Evolutionary conservation across 2,888 invertebrate genomes (phyloP).

Genomic region (Tryphoninae sp.): DNA sequence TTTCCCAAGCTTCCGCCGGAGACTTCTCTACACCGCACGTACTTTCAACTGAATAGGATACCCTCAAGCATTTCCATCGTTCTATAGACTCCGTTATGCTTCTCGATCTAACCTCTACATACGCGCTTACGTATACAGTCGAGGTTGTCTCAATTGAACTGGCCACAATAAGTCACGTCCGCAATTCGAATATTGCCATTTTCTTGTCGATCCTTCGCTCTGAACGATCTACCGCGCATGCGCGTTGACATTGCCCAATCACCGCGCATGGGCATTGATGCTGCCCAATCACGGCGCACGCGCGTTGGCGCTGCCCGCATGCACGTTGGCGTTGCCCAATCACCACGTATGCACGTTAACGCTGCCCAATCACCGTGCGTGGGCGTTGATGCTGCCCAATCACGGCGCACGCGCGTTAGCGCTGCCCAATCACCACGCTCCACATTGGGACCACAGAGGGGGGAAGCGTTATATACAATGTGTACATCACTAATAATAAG

Average conservation of each 20-base stretch:
- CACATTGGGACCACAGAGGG: neutral
- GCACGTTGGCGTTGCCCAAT: neutral
- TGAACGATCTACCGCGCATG: neutral
- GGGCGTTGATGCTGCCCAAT: too few species aligned
- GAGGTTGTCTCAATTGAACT: neutral
- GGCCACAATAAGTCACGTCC: neutral
- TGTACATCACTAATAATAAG: too few species aligned
- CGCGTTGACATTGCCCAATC: neutral
- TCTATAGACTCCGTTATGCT: neutral
- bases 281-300: too few species aligned
- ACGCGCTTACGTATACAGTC: slow-evolving; percentile 15
- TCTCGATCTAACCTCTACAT: neutral
- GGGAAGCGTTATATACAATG: too few species aligned
- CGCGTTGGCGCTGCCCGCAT: neutral
- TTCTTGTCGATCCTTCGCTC: neutral
- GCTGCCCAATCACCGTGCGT: neutral
- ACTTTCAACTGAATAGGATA: slow-evolving; percentile 41
- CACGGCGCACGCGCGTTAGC: too few species aligned
- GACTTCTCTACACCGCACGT: slow-evolving; percentile 22
- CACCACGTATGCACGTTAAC: neutral
- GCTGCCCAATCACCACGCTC: too few species aligned
- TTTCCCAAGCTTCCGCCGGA: slow-evolving; percentile 41
- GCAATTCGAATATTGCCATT: neutral
- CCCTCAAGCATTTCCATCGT: slow-evolving; percentile 2
- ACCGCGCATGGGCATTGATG: too few species aligned